Base-by-base conservation (phyloP, 2,888 invertebrate genomes). In the Tenodera sinensis region DNA sequence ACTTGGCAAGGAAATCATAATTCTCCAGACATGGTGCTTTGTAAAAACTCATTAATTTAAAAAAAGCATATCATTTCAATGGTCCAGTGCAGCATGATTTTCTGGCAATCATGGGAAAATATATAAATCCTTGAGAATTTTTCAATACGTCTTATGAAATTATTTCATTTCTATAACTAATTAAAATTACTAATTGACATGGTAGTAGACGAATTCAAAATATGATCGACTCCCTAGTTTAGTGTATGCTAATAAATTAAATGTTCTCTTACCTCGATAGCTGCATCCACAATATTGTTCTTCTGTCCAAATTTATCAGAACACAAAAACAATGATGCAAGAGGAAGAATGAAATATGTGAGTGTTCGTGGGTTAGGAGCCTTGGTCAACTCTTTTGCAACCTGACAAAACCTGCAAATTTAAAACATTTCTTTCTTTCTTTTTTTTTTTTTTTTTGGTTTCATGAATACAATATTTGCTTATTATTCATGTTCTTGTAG, bases 331-430 rank as follows among this genome's bases (percentile, higher is more conserved):
- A 95, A 95, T 0, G 97, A 95, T 0, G 97, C 96, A 89, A 99
- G 93, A 0, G 99, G 99, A 89, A 98, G 93, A 89, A 99, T 95
- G 92, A 98, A 98, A 91, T 97, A 97, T 0, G 97, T 97, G 15
- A 99, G 93, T 0, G 97, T 97, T 91, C 96, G 90, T 0, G 96
- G 94, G 91, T 95, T 95, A 0, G 96, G 96, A 34, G 95, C 93
- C 90, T 95, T 95, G 1, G 93, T 93, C 90, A 95, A 93, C 30
- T 95, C 95, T 92, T 95, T 96, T 83, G 95, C 95, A 9, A 96
- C 93, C 91, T 95, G 95, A 90, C 95, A 96, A 92, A 97, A 96
- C 92, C 92, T 92, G 90, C 86, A 90, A 89, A 28, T 54, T 28
- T 7, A 84, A 71, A 71, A 71, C 25, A 71, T 20, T 71, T 2